Conservation (phyloP, 2,797 vertebrate genomes). For the Centropyge bicolor region DNA sequence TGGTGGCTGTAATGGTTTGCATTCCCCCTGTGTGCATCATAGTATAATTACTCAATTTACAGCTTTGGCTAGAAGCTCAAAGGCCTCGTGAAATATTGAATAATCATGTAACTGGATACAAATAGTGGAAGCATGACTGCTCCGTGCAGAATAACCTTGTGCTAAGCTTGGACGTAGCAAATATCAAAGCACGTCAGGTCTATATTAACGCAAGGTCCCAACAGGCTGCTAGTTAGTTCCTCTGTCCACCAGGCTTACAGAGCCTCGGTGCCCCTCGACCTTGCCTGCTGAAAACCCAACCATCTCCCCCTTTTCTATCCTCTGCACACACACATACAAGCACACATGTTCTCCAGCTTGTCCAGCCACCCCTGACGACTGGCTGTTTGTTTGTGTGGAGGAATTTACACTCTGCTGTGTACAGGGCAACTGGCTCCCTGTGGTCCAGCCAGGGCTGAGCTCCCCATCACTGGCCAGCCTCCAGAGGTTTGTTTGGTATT, state of each 20-base stretch:
- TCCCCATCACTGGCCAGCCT: constrained; percentile 52
- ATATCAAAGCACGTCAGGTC: constrained; percentile 46
- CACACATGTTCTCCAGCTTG: constrained; percentile 46
- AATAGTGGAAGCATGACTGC: neutral
- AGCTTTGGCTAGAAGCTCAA: constrained; percentile 32
- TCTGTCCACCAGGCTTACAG: constrained; percentile 15
- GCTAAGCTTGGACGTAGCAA: constrained; percentile 32
- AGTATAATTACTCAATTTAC: constrained; percentile 8
- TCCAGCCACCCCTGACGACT: constrained; percentile 68
- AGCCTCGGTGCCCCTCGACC: constrained; percentile 54
- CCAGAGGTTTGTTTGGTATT: constrained; percentile 63
- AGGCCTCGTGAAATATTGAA: constrained; percentile 23
- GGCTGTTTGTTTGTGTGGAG: constrained; percentile 75
- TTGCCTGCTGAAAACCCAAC: constrained; percentile 39
- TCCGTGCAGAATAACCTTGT: constrained; percentile 26
- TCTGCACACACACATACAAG: constrained; percentile 5
- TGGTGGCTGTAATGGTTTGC: neutral
- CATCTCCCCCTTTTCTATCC: constrained; percentile 31
- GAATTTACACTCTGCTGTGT: constrained; percentile 71
- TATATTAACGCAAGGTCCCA: constrained; percentile 30
- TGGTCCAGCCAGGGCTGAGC: constrained; percentile 44
- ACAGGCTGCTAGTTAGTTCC: neutral
- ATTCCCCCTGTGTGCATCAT: neutral
- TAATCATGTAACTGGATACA: constrained; percentile 38
- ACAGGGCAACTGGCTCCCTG: constrained; percentile 57